Evolutionary conservation across 2,888 invertebrate species (phyloP).

Genomic region (Perdita meconis): DNA sequence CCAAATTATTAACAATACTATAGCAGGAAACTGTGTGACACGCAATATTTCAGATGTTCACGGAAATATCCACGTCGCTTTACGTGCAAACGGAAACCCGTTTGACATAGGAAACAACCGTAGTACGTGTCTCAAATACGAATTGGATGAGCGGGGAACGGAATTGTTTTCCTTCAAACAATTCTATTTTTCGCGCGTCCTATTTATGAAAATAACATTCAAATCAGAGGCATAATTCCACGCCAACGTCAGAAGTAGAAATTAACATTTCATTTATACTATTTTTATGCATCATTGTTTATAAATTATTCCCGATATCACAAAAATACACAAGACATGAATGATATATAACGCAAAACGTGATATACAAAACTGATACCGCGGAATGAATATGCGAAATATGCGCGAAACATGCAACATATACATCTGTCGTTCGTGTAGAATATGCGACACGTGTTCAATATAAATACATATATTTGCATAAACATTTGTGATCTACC

Average conservation of each 20-base stretch:
- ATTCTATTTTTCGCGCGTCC: not conserved
- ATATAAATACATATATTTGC: too few relatives aligned
- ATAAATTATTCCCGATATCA: too few relatives aligned
- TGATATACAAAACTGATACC: too few relatives aligned
- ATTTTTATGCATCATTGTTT: not conserved
- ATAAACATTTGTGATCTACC: too few relatives aligned
- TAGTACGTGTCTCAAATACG: conserved; percentile 1
- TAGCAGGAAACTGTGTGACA: not conserved
- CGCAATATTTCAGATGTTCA: not conserved
- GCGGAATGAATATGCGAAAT: too few relatives aligned
- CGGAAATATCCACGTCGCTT: not conserved
- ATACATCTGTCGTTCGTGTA: too few relatives aligned
- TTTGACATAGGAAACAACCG: conserved; percentile 6
- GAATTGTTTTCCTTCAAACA: not conserved
- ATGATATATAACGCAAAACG: too few relatives aligned
- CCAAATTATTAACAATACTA: not conserved
- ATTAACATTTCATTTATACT: too few relatives aligned
- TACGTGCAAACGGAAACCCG: not conserved
- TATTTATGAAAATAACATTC: not conserved
- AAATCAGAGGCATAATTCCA: not conserved
- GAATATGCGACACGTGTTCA: too few relatives aligned
- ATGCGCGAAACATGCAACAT: too few relatives aligned
- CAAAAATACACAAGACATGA: too few relatives aligned
- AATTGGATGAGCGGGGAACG: conserved; percentile 9
- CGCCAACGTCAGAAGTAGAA: too few relatives aligned